These are phyloP conservation scores for Nasonovia ribisnigri DNA, from an alignment of 2,888 invertebrate genomes.

Conservation along the genomic window DNA sequence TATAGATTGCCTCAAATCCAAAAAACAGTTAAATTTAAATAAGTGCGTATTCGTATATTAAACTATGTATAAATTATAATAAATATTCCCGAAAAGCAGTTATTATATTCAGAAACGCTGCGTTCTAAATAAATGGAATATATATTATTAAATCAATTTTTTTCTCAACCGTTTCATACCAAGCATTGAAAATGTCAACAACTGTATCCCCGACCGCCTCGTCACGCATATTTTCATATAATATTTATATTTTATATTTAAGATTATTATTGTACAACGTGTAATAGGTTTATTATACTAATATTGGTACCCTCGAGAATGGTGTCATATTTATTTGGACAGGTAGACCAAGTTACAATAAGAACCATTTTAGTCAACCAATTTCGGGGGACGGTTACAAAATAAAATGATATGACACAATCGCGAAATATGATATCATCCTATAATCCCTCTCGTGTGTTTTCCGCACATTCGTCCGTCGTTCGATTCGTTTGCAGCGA, in stretches of 20 bases:
- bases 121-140: background rate
- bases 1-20: background rate
- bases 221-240: background rate
- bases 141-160: background rate
- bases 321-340: constrained; percentile 41
- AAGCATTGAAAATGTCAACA: background rate
- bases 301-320: background rate
- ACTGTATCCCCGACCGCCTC: background rate
- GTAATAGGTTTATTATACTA: background rate
- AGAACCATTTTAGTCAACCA: constrained; percentile 21
- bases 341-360: background rate
- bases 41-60: background rate
- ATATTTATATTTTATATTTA: background rate
- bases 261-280: background rate
- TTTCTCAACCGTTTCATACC: background rate
- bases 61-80: background rate
- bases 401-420: constrained; percentile 3
- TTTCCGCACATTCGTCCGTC: background rate
- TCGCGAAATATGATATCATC: constrained; percentile 6
- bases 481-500: background rate
- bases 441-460: background rate
- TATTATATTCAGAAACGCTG: background rate
- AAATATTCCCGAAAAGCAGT: background rate
- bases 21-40: background rate
- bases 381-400: background rate